A percentile compares a stretch with the other conserved stretches of the same genome.
Evolutionary conservation across 2,888 invertebrate species (phyloP).

Genomic region (Drosophila falleni): DNA sequence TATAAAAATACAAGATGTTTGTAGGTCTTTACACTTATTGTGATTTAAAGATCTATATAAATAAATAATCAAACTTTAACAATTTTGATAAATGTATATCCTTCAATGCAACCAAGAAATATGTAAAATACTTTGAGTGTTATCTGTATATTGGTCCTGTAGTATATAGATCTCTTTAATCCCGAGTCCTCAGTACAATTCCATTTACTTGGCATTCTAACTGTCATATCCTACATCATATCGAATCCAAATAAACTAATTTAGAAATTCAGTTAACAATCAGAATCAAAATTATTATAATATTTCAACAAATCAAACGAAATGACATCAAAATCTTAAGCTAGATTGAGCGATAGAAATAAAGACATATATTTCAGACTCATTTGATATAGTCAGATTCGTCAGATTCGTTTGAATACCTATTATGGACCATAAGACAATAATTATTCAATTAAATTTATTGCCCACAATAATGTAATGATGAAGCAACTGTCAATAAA

Average conservation of each 20-base stretch:
- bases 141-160: neutral
- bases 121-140: too few relatives aligned
- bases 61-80: too few relatives aligned
- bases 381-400: neutral
- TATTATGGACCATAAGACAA: conserved; percentile 27
- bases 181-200: neutral
- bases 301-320: conserved; percentile 4
- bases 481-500: conserved; percentile 1
- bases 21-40: too few relatives aligned
- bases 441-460: conserved; percentile 12
- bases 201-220: too few relatives aligned
- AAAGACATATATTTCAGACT: conserved; percentile 14
- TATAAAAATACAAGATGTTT: too few relatives aligned
- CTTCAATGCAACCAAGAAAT: too few relatives aligned
- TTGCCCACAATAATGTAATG: conserved; percentile 4
- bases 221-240: neutral
- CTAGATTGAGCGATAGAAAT: neutral
- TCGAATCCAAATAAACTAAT: neutral
- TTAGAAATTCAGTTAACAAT: conserved; percentile 4
- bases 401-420: conserved; percentile 6
- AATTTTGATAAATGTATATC: too few relatives aligned
- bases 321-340: neutral
- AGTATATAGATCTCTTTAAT: too few relatives aligned
- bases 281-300: conserved; percentile 1
- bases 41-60: too few relatives aligned